phyloP scores from a whole-genome alignment of 2,113 vertebrate species.

The Tachysurus fulvidraco region DNA sequence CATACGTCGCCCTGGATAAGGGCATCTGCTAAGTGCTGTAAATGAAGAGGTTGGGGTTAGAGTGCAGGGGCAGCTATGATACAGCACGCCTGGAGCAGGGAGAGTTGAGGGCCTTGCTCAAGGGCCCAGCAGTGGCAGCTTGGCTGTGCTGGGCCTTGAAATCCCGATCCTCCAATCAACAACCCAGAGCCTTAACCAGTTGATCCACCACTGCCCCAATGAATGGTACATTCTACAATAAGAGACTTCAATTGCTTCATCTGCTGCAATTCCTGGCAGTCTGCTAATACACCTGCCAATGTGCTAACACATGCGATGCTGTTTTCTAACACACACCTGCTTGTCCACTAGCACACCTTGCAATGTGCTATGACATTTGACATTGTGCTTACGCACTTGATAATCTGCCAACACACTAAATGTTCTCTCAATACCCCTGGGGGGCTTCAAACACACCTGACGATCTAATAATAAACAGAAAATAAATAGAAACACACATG shows the following conservation, averaged over 20 bases:
- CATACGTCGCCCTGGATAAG: no score
- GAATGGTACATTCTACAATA: background rate
- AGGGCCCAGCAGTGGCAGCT: no score
- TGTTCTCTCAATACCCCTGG: background rate
- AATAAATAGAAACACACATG: background rate
- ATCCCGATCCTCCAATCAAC: no score
- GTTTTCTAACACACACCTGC: background rate
- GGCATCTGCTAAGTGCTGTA: no score
- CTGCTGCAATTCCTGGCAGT: background rate
- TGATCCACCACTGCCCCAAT: no score
- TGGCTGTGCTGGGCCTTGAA: no score
- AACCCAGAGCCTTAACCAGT: no score
- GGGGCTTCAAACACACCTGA: background rate
- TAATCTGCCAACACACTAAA: background rate
- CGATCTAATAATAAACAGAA: no score
- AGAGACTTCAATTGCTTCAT: background rate
- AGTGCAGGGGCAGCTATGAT: no score
- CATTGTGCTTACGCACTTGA: background rate
- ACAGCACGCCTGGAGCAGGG: no score
- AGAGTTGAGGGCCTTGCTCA: no score
- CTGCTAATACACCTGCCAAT: background rate
- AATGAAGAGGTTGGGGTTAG: no score
- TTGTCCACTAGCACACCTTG: background rate
- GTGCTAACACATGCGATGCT: background rate
- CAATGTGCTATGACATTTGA: background rate